These are phyloP conservation scores for Stictonetta naevosa DNA, from an alignment of 2,113 vertebrate genomes.

Conservation along the genomic window DNA sequence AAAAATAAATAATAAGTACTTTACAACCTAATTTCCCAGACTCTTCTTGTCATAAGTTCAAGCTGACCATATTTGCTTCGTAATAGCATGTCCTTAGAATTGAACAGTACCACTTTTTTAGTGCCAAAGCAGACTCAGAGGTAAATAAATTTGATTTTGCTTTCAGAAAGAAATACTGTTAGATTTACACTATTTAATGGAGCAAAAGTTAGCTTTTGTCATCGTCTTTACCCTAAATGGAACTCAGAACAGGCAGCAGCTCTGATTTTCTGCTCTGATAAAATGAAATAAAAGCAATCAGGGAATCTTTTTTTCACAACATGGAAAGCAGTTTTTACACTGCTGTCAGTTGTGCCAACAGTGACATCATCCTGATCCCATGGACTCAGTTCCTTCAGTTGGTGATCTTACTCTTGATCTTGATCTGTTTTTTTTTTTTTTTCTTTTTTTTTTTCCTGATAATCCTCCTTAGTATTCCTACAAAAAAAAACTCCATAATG, in stretches of 20 bases:
- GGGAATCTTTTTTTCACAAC: background rate
- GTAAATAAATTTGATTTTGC: background rate
- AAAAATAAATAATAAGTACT: background rate
- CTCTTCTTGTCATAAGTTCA: background rate
- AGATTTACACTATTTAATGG: background rate
- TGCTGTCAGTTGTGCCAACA: background rate
- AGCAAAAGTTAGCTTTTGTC: background rate
- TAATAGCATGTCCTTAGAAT: background rate
- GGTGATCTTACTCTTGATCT: background rate
- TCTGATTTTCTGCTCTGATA: background rate
- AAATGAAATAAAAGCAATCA: background rate
- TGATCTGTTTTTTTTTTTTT: slow-evolving; percentile 6
- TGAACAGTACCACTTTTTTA: background rate
- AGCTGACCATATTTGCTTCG: background rate
- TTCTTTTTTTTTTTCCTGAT: slow-evolving; percentile 11
- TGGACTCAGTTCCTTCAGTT: background rate
- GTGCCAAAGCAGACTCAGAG: background rate
- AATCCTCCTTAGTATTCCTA: background rate
- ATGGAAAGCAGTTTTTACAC: background rate
- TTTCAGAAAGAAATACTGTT: background rate
- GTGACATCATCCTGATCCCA: background rate
- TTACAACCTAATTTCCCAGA: background rate
- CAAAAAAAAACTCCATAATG: background rate
- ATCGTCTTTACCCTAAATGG: background rate
- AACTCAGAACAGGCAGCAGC: background rate